Conservation (phyloP, 2,113 vertebrate genomes). For the Mungos mungo region DNA sequence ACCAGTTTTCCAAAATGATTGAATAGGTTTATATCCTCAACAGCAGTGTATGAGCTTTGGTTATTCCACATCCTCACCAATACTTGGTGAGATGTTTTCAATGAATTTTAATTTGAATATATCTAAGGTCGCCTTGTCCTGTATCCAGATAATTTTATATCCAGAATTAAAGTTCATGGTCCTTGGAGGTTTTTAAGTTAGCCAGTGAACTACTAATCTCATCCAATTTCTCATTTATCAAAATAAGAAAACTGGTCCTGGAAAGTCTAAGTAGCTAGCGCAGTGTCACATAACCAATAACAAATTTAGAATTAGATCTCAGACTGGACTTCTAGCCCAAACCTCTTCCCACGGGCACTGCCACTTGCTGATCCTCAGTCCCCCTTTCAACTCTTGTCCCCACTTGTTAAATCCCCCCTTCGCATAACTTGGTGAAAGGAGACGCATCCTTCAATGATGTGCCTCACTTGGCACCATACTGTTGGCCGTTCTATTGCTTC, state of each 20-base stretch:
- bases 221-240: neutral
- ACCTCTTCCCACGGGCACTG: neutral
- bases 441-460: fast-evolving
- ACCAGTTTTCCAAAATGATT: neutral
- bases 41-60: neutral
- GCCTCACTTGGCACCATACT: neutral
- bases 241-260: neutral
- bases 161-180: neutral
- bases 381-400: neutral
- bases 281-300: neutral
- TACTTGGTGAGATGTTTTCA: neutral
- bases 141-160: neutral
- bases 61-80: neutral
- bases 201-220: neutral
- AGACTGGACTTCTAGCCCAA: neutral
- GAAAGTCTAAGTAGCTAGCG: neutral
- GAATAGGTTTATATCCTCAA: neutral
- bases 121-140: neutral
- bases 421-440: neutral
- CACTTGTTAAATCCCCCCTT: neutral
- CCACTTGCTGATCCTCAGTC: fast-evolving
- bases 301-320: neutral
- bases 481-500: neutral
- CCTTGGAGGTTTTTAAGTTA: neutral
- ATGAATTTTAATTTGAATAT: neutral